A percentile compares a stretch with the other conserved stretches of the same genome.
Conservation (phyloP, 2,113 vertebrate species). For the Salvator merianae region DNA sequence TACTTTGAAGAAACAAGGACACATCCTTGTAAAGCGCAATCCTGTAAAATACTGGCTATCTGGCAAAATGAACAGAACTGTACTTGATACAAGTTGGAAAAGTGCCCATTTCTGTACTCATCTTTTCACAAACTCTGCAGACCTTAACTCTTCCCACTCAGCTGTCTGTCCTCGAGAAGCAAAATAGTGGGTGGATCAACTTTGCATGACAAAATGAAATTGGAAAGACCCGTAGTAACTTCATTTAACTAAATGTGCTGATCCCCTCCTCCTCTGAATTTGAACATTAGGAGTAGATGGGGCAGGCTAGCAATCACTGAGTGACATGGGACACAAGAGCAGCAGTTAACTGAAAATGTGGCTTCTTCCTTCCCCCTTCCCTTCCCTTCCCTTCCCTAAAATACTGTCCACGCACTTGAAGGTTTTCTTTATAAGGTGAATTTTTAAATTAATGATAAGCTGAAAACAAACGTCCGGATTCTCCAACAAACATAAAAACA, state of each 20-base stretch:
- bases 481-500: background rate
- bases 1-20: background rate
- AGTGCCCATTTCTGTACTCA: background rate
- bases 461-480: background rate
- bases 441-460: background rate
- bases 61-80: background rate
- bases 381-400: background rate
- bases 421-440: background rate
- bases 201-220: background rate
- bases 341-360: background rate
- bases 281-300: background rate
- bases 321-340: background rate
- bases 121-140: too few relatives aligned
- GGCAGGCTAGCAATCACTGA: background rate
- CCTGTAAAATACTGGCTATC: background rate
- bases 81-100: background rate
- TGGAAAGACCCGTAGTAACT: background rate
- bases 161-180: background rate
- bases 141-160: background rate
- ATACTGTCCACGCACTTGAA: background rate
- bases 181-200: background rate
- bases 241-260: background rate
- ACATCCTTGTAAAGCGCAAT: background rate
- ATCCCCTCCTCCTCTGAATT: background rate
- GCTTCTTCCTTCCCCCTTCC: background rate